Evolutionary conservation across 2,888 invertebrate species (phyloP), one percentile per base, ranked within the genome.

Genomic region (Hypomecis atomaria): DNA sequence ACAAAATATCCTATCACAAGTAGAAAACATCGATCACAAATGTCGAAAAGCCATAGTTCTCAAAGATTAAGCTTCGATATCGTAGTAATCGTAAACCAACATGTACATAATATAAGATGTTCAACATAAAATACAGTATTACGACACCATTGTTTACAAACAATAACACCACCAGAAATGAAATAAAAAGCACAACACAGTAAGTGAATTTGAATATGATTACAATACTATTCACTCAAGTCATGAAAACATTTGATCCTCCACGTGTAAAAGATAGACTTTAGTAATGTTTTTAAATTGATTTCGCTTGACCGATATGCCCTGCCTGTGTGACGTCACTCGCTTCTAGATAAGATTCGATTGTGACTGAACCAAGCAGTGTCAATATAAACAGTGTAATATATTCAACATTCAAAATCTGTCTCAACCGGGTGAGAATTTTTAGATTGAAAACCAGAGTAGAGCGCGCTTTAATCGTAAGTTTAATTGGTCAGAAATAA

Each of bases 261-360:
- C 44, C 64, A 59, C 59, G 64, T 59, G 65, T 48, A 56, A 60
- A 56, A 11, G 56, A 60, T 60, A 59, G 11, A 33, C 52, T 34
- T 38, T 47, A 42, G 59, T 40, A 38, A 47, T 57, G 56, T 59
- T 59, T 50, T 59, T 36, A 42, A 53, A 56, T 52, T 59, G 37
- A 55, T 65, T 59, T 57, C 52, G 47, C 23, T 47, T 57, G 60
- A 57, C 56, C 55, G 59, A 56, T 52, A 56, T 47, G 60, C 52
- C 54, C 50, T 52, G 59, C 59, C 64, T 64, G 52, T 52, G 52
- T 60, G 64, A 64, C 63, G 63, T 64, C 59, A 56, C 50, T 53
- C 33, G n/a, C 6, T 37, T 36, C 47, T 10, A 49, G 55, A 64
- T 64, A 64, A 59, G 40, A 40, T 23, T 40, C 34, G 9, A 53